phyloP scores from a whole-genome alignment of 2,888 invertebrate genomes.

The Watsonalla binaria region DNA sequence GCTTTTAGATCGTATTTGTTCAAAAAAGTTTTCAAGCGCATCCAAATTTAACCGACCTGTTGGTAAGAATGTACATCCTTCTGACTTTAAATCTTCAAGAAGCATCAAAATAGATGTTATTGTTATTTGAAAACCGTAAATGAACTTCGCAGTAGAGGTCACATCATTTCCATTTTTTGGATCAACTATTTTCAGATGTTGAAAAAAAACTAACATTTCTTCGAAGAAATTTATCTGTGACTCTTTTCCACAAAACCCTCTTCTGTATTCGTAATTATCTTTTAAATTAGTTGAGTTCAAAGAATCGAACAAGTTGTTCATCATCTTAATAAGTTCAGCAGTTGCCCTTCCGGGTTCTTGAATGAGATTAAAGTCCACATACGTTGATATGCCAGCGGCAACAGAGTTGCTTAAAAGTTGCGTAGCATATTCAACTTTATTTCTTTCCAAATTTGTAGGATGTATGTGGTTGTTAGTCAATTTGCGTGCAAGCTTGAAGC shows the following conservation, averaged over 20 bases:
- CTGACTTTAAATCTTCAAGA: slow-evolving; percentile 6
- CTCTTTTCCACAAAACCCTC: slow-evolving; percentile 14
- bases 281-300: slow-evolving; percentile 13
- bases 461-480: slow-evolving; percentile 26
- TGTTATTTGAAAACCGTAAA: slow-evolving; percentile 7
- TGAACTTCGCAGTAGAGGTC: not conserved
- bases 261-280: slow-evolving; percentile 8
- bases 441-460: slow-evolving; percentile 26
- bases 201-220: slow-evolving; percentile 12
- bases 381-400: slow-evolving; percentile 21
- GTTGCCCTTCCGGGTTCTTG: slow-evolving; percentile 11
- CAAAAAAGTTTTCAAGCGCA: slow-evolving; percentile 8
- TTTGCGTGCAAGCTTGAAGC: slow-evolving; percentile 22
- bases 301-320: slow-evolving; percentile 18
- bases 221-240: slow-evolving; percentile 13
- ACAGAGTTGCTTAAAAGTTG: slow-evolving; percentile 32
- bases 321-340: slow-evolving; percentile 9
- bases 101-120: slow-evolving; percentile 7
- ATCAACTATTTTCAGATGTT: slow-evolving; percentile 8
- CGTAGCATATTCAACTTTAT: slow-evolving; percentile 21
- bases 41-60: slow-evolving; percentile 7
- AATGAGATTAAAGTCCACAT: slow-evolving; percentile 3
- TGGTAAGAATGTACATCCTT: slow-evolving; percentile 5
- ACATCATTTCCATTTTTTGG: slow-evolving; percentile 2
- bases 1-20: slow-evolving; percentile 8